Evolutionary conservation across 2,888 invertebrate genomes (phyloP).

Genomic region (Meloe dianella): DNA sequence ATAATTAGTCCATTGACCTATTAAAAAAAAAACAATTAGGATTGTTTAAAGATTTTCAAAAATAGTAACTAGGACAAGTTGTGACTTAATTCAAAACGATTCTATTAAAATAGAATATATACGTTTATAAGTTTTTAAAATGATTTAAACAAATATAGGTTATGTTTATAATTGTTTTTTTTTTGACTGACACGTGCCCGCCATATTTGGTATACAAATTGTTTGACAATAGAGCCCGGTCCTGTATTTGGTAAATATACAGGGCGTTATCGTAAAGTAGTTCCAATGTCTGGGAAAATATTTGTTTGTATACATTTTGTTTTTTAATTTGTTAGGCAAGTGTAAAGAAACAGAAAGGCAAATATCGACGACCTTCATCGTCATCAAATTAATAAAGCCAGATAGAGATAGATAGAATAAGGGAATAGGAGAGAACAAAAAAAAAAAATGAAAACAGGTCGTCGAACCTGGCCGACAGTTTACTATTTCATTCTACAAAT

Average conservation of each 20-base stretch:
- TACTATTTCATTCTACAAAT: neutral
- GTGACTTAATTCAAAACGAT: neutral
- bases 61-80: conserved; percentile 8
- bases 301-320: neutral
- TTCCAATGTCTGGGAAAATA: neutral
- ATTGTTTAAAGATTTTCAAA: conserved; percentile 1
- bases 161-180: neutral
- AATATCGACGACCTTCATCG: neutral
- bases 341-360: neutral
- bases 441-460: neutral
- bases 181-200: neutral
- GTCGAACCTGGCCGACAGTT: neutral
- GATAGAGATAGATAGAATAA: neutral
- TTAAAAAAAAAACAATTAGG: neutral
- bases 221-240: neutral
- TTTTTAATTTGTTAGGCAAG: neutral
- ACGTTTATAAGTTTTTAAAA: too few relatives aligned
- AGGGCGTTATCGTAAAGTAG: neutral
- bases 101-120: neutral
- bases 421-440: neutral
- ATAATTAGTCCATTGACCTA: conserved; percentile 1
- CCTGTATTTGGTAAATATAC: conserved; percentile 5
- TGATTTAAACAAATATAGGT: neutral
- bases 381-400: neutral
- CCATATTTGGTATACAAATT: neutral